phyloP scores from a whole-genome alignment of 2,888 invertebrate species.

The Agrotis exclamationis region DNA sequence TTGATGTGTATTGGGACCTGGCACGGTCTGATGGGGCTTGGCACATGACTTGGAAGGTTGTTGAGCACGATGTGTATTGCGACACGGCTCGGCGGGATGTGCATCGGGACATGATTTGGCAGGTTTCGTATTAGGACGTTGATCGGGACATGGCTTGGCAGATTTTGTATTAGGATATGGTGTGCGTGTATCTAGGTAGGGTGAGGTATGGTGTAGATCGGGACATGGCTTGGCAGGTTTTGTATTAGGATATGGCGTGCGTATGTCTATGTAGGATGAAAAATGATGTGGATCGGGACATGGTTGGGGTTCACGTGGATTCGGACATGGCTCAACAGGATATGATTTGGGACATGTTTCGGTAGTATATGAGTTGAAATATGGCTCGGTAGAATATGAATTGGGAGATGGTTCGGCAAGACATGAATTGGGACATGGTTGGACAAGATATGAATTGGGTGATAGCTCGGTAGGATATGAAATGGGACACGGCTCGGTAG shows the following conservation, averaged over 20 bases:
- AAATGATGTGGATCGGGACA: not conserved
- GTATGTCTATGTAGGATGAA: not conserved
- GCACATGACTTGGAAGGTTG: not conserved
- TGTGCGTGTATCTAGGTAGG: not conserved
- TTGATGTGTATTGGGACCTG: not conserved
- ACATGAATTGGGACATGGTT: too few relatives aligned
- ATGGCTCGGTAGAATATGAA: too few relatives aligned
- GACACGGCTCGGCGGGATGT: not conserved
- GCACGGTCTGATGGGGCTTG: too few relatives aligned
- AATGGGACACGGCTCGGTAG: not conserved
- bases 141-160: not conserved
- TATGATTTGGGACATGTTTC: too few relatives aligned
- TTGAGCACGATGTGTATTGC: not conserved
- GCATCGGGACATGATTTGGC: too few relatives aligned
- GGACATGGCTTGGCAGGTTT: not conserved
- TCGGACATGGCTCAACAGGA: not conserved
- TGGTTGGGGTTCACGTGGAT: not conserved
- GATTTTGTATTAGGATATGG: not conserved
- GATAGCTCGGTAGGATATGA: too few relatives aligned
- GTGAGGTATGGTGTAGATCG: not conserved
- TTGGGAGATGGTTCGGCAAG: too few relatives aligned
- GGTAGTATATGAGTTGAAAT: too few relatives aligned
- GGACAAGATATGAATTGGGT: too few relatives aligned
- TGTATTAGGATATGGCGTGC: not conserved
- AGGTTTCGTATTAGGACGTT: not conserved